These are phyloP conservation scores for Platanista minor DNA, from an alignment of 2,113 vertebrate species.

Conservation along the genomic window DNA sequence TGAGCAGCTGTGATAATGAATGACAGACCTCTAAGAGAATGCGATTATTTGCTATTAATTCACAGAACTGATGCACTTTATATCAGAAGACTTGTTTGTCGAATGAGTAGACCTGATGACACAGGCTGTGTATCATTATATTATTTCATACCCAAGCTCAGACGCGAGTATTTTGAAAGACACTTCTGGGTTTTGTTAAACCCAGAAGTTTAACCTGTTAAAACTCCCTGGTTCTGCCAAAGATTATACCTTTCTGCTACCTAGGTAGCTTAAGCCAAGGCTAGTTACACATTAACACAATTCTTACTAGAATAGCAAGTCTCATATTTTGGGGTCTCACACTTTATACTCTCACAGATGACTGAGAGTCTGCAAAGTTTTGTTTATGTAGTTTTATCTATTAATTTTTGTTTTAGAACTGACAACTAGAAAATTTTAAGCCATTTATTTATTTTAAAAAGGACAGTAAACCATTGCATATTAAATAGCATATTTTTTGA, in stretches of 20 bases:
- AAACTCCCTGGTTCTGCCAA: neutral
- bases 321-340: neutral
- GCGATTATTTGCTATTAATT: neutral
- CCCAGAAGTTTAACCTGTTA: neutral
- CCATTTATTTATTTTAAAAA: neutral
- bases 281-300: neutral
- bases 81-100: neutral
- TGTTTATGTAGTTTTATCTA: neutral
- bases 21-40: neutral
- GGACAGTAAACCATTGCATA: neutral
- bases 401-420: neutral
- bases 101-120: neutral
- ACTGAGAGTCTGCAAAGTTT: neutral
- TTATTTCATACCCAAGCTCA: neutral
- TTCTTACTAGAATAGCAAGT: neutral
- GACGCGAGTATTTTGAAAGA: constrained; percentile 22
- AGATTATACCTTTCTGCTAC: neutral
- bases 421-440: neutral
- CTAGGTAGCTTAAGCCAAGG: neutral
- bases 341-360: neutral
- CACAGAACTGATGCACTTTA: neutral
- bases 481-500: constrained; percentile 16
- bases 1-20: neutral
- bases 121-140: neutral
- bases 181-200: neutral